A percentile compares a stretch with the other conserved stretches of the same genome.
Conservation (phyloP, 64 coral and sea anemone species). For the Porites australiensis region DNA sequence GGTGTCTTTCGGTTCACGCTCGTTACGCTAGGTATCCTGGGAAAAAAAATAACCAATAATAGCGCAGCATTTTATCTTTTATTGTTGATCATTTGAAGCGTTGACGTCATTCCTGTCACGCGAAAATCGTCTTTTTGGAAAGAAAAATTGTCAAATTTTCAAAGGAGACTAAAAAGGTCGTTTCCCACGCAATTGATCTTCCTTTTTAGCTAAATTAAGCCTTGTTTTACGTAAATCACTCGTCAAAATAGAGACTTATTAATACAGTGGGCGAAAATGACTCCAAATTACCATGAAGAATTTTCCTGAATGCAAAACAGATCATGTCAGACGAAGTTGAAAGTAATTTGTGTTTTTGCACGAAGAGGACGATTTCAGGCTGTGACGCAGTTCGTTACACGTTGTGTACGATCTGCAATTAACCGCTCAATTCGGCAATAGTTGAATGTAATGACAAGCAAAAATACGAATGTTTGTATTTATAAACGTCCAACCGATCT, state of each 20-base stretch:
- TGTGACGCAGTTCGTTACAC: neutral
- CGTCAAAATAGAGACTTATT: conserved; percentile 2
- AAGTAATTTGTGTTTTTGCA: conserved; percentile 27
- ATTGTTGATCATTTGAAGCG: conserved; percentile 84
- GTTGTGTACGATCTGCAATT: neutral
- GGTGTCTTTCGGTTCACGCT: conserved; percentile 52
- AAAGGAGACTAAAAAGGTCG: conserved; percentile 28
- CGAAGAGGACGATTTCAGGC: neutral
- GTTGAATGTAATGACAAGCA: neutral
- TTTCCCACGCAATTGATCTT: conserved; percentile 68
- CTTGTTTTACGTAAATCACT: conserved; percentile 22
- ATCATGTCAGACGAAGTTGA: neutral
- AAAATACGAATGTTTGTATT: neutral
- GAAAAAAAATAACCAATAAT: conserved; percentile 60
- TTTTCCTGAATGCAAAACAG: conserved; percentile 36
- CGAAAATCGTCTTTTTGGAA: conserved; percentile 54
- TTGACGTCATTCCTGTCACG: conserved; percentile 90
- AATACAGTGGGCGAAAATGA: conserved; percentile 28
- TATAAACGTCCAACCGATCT: neutral
- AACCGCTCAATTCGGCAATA: neutral
- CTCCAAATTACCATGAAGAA: conserved; percentile 29
- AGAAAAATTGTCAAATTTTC: conserved; percentile 42
- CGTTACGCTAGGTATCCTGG: conserved; percentile 35
- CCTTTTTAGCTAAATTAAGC: conserved; percentile 43
- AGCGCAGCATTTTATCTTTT: conserved; percentile 69